Conservation (phyloP, 2,797 vertebrate genomes). For the Hydrolagus colliei region DNA sequence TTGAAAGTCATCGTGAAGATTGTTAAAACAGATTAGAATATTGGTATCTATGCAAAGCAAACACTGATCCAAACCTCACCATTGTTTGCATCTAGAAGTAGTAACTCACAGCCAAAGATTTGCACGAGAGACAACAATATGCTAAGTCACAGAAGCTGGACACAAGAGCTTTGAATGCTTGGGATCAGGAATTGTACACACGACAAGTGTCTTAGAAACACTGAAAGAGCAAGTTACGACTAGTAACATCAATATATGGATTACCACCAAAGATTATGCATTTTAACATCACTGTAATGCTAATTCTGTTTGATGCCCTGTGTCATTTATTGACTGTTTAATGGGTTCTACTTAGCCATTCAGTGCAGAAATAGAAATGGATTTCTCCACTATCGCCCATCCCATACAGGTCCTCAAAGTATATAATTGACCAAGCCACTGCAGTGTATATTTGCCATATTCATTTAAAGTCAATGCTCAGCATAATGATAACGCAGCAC, state of each 20-base stretch:
- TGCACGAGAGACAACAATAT: background rate
- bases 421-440: background rate
- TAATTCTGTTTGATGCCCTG: conserved; percentile 7
- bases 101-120: background rate
- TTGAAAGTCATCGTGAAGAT: background rate
- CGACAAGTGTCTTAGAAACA: background rate
- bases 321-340: conserved; percentile 20
- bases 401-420: background rate
- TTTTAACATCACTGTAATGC: conserved; percentile 23
- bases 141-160: background rate
- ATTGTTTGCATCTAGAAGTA: background rate
- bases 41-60: background rate
- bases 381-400: background rate
- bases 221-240: background rate
- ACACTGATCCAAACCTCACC: background rate
- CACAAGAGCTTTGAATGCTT: background rate
- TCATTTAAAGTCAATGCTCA: background rate
- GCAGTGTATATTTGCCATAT: background rate
- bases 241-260: conserved; percentile 24
- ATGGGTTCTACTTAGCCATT: conserved; percentile 2
- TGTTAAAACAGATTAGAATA: background rate
- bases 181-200: background rate
- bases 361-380: background rate
- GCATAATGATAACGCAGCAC: background rate
- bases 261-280: conserved; percentile 10